phyloP scores from a whole-genome alignment of 2,888 invertebrate genomes.

The Eupeodes luniger region DNA sequence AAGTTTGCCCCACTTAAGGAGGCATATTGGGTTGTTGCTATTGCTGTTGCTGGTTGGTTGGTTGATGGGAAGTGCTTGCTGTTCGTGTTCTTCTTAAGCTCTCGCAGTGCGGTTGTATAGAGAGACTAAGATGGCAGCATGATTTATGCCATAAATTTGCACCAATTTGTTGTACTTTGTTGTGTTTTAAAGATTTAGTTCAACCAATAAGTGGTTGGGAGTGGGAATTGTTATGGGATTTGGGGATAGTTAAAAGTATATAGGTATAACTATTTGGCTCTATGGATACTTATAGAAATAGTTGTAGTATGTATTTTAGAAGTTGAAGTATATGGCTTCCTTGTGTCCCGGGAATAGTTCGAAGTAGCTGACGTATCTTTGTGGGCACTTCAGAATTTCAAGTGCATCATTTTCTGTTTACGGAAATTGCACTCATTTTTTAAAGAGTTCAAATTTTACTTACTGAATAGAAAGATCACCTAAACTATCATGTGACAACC shows the following conservation, averaged over 20 bases:
- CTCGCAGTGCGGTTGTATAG: conserved; percentile 44
- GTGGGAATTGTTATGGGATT: not conserved
- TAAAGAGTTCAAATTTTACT: too few relatives aligned
- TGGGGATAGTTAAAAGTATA: conserved; percentile 6
- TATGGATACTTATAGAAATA: not conserved
- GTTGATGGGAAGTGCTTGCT: conserved; percentile 62
- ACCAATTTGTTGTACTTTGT: conserved; percentile 75
- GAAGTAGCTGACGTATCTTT: too few relatives aligned
- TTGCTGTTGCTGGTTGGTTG: conserved; percentile 3
- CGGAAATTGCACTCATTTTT: too few relatives aligned
- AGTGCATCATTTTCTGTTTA: too few relatives aligned
- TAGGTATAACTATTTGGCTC: too few relatives aligned
- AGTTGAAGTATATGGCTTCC: too few relatives aligned
- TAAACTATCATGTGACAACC: too few relatives aligned
- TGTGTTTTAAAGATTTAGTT: conserved; percentile 70
- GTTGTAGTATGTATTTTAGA: not conserved
- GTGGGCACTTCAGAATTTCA: too few relatives aligned
- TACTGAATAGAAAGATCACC: too few relatives aligned
- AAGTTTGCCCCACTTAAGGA: conserved; percentile 72
- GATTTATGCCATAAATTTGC: conserved; percentile 76
- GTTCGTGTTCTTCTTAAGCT: conserved; percentile 66
- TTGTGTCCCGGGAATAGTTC: too few relatives aligned
- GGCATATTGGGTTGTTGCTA: conserved; percentile 53
- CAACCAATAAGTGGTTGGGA: conserved; percentile 56
- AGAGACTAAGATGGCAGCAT: conserved; percentile 61